Evolutionary conservation across 2,797 vertebrate species (phyloP).

Genomic region (Thalassophryne amazonica): DNA sequence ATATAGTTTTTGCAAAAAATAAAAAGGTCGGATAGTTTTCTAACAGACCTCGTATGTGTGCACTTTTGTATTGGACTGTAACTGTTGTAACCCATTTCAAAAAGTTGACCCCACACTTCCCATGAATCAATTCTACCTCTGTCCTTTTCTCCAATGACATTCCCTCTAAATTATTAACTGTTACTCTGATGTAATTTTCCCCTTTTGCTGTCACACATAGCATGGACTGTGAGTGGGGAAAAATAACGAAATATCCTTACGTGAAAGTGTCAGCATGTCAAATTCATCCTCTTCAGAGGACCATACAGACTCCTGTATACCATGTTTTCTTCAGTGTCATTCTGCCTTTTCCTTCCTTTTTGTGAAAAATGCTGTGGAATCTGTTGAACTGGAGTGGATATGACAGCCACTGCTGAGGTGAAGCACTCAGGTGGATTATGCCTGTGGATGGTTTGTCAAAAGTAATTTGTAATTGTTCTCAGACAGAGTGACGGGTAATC

Average conservation of each 20-base stretch:
- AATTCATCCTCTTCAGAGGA: conserved; percentile 19
- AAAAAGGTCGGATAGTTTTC: no score
- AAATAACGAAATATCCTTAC: conserved; percentile 19
- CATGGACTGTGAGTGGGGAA: conserved; percentile 26
- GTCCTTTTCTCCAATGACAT: conserved; percentile 26
- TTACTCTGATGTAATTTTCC: conserved; percentile 53
- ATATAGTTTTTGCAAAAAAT: no score
- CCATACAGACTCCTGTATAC: conserved; percentile 18
- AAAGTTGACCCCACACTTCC: conserved; percentile 27
- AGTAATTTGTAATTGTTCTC: conserved; percentile 55
- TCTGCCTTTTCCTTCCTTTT: conserved; percentile 8
- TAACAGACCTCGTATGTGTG: no score
- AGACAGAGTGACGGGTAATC: conserved; percentile 53
- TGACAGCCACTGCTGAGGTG: conserved; percentile 37
- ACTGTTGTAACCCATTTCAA: no score
- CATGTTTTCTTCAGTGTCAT: conserved; percentile 11
- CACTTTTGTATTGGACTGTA: no score
- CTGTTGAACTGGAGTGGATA: conserved; percentile 32
- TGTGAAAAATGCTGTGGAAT: conserved; percentile 17
- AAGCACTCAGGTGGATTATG: conserved; percentile 17
- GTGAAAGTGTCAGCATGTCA: no score
- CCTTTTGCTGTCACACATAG: conserved; percentile 28
- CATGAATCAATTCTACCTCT: background rate
- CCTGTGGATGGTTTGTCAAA: conserved; percentile 31
- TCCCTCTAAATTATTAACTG: conserved; percentile 51